phyloP scores from a whole-genome alignment of 2,113 vertebrate genomes.

The Sturnus vulgaris region DNA sequence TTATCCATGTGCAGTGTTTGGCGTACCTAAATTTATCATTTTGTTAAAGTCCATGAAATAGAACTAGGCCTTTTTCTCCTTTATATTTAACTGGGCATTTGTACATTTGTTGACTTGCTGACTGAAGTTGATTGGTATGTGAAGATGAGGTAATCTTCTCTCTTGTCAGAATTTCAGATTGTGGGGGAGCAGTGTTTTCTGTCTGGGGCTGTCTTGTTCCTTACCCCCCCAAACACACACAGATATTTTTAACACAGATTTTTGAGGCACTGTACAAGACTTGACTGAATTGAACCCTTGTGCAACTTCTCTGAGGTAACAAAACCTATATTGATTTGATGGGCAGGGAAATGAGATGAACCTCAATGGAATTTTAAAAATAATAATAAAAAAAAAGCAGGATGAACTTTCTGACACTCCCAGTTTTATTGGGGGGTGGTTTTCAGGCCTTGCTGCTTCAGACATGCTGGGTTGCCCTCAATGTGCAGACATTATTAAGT shows the following conservation, averaged over 20 bases:
- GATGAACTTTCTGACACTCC: background rate
- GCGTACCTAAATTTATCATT: background rate
- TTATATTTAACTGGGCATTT: background rate
- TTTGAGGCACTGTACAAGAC: background rate
- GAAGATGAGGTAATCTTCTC: background rate
- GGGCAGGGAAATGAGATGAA: background rate
- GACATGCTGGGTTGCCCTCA: background rate
- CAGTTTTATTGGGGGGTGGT: background rate
- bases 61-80: background rate
- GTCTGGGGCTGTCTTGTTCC: background rate
- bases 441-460: background rate
- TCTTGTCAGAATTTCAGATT: background rate
- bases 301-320: background rate
- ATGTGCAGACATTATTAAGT: background rate
- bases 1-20: background rate
- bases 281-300: background rate
- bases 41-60: background rate
- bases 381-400: background rate
- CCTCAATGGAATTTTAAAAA: background rate
- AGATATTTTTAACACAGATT: background rate
- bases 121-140: accelerated
- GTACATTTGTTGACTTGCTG: background rate
- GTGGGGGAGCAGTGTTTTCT: background rate
- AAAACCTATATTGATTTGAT: background rate
- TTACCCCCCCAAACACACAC: accelerated